These are phyloP conservation scores for Castor canadensis DNA, from an alignment of 2,113 vertebrate genomes.

Conservation along the genomic window DNA sequence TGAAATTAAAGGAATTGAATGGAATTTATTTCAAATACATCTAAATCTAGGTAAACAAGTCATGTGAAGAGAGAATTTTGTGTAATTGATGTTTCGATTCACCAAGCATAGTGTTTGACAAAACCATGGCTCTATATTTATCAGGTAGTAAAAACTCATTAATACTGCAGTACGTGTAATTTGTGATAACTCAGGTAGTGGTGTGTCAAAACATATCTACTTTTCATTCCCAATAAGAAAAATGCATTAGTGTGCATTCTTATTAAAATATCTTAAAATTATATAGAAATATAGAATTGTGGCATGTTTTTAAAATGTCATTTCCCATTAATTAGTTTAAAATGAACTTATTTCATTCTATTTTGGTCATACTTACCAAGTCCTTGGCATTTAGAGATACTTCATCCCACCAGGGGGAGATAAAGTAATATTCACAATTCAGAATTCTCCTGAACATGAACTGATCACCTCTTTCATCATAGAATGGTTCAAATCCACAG, in stretches of 20 bases:
- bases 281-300: background rate
- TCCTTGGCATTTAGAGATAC: conserved; percentile 94
- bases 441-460: conserved; percentile 94
- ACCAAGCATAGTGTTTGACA: background rate
- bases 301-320: background rate
- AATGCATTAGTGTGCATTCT: background rate
- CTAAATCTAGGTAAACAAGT: background rate
- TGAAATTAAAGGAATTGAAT: background rate
- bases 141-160: background rate
- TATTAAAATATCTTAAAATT: background rate
- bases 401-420: conserved; percentile 96
- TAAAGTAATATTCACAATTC: conserved; percentile 94
- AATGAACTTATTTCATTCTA: background rate
- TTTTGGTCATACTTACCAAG: conserved; percentile 86
- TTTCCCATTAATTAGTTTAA: background rate
- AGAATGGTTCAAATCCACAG: conserved; percentile 94
- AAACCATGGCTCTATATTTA: background rate
- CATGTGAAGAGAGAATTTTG: background rate
- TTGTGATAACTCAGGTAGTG: background rate
- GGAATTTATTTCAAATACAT: background rate
- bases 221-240: conserved; percentile 23
- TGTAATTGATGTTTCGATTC: background rate
- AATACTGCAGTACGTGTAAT: background rate
- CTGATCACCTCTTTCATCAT: conserved; percentile 93
- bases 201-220: background rate